Conservation (phyloP, 1,140 invertebrate species). For the Drosophila lacertosa region DNA sequence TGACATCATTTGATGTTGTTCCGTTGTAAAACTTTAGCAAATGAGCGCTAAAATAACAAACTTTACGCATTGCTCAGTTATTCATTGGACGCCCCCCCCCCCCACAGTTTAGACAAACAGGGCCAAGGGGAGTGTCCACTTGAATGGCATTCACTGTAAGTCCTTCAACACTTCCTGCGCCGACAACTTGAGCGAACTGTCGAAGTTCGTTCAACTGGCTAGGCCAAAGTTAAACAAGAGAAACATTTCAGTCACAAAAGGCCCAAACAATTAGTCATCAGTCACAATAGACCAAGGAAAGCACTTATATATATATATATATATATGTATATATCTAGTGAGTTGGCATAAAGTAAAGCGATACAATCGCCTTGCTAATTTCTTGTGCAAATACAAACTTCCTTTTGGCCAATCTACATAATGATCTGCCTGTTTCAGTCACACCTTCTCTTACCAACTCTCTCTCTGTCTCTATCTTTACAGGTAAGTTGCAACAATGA, state of each 20-base stretch:
- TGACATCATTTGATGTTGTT: neutral
- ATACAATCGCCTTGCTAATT: constrained; percentile 62
- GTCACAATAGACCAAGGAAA: constrained; percentile 33
- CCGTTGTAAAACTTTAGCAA: constrained; percentile 1
- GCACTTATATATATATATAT: constrained; percentile 5
- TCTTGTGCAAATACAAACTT: constrained; percentile 71
- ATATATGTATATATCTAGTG: neutral
- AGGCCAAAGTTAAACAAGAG: constrained; percentile 27
- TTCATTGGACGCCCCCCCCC: constrained; percentile 14
- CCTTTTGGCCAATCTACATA: constrained; percentile 72
- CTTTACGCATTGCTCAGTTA: constrained; percentile 17
- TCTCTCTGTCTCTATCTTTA: constrained; percentile 26
- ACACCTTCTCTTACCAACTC: neutral
- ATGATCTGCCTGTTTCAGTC: constrained; percentile 41
- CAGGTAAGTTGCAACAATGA: constrained; percentile 62
- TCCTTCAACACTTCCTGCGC: constrained; percentile 28
- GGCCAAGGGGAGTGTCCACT: constrained; percentile 5
- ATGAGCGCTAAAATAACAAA: constrained; percentile 21
- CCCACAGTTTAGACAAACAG: neutral
- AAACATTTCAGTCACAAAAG: constrained; percentile 34
- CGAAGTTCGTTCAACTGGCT: constrained; percentile 54
- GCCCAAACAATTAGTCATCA: constrained; percentile 61
- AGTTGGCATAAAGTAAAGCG: constrained; percentile 1
- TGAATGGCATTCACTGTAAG: constrained; percentile 24
- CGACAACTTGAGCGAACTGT: constrained; percentile 8